Base-by-base conservation (phyloP, 2,797 vertebrate species). In the Ambastaia sidthimunki region DNA sequence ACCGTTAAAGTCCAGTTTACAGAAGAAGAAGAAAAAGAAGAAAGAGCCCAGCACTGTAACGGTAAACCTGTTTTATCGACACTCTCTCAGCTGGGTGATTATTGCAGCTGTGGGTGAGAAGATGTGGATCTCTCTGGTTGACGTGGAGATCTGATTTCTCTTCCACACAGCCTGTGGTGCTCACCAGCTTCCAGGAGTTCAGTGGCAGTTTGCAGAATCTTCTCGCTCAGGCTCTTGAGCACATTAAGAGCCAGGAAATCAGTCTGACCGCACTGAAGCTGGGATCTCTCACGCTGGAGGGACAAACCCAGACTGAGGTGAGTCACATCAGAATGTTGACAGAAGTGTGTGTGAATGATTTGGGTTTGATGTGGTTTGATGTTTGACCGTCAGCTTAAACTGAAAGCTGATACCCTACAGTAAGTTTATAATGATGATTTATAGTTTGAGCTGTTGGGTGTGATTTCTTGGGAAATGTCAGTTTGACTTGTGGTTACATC, bases 1-100 rank as follows among this genome's bases (percentile, higher is more conserved):
- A 87, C 97, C 98, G 4, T 95, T 97, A 73, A 98, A 97, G 91
- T 94, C 95, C 68, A 98, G 94, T 92, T 91, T 98, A 90, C 98
- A 99, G 85, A 99, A 98, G 91, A 99, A 98, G 92, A 99, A 98
- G 84, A 99, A 98, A 91, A 99, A 99, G 93, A 99, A 97, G 93
- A 99, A 99, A 94, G 97, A 99, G 67, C 89, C 90, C 50, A 94
- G 88, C 87, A 82, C 93, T 28, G 85, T 92, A 68, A 92, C 93
- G 93, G 98, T 99, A 94, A 88, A 74, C 34, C 34, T 18, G 0
- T 6, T 13, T 48, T 28, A 28, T 7, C n/a, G 3, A 7, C 37
- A 52, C 23, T 67, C 41, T 68, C n/a, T 48, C 12, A 23, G 23
- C 19, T 37, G 25, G 6, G 18, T 74, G 28, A 76, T 55, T 55